A percentile compares a stretch with the other conserved stretches of the same genome.
Conservation (phyloP, 2,888 invertebrate species). For the Nudaria mundana region DNA sequence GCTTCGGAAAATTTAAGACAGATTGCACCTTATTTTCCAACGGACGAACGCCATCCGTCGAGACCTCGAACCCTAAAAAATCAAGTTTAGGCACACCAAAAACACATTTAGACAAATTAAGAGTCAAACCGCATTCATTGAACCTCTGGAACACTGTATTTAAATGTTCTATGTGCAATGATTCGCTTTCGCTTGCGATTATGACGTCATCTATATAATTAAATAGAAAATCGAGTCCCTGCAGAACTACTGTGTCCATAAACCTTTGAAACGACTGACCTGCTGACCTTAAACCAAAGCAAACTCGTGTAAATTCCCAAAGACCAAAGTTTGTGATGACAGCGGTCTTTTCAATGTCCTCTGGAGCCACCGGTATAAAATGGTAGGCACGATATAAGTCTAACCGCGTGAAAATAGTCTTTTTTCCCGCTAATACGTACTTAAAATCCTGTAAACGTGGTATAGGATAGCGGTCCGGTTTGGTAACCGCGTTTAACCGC, state of each 20-base stretch:
- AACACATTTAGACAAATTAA: slow-evolving; percentile 5
- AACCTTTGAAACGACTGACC: slow-evolving; percentile 7
- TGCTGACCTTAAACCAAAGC: slow-evolving; percentile 5
- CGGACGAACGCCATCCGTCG: background rate
- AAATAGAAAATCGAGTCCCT: slow-evolving; percentile 2
- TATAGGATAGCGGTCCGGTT: slow-evolving; percentile 22
- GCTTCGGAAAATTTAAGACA: too few species aligned
- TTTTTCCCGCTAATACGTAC: background rate
- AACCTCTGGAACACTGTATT: slow-evolving; percentile 3
- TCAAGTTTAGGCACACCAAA: slow-evolving; percentile 3
- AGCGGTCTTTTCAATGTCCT: slow-evolving; percentile 10
- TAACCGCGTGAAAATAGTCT: background rate
- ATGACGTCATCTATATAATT: slow-evolving; percentile 3
- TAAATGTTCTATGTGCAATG: slow-evolving; percentile 1
- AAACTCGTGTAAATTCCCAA: slow-evolving; percentile 4
- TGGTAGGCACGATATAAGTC: slow-evolving; percentile 4
- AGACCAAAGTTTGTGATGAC: slow-evolving; percentile 7
- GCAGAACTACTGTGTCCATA: slow-evolving; percentile 4
- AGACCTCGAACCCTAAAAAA: slow-evolving; percentile 5
- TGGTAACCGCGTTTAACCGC: slow-evolving; percentile 38
- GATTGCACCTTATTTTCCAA: too few species aligned
- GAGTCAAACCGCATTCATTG: background rate
- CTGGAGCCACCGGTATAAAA: background rate
- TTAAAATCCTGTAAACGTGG: slow-evolving; percentile 4
- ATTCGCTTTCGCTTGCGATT: background rate